Evolutionary conservation across 2,888 invertebrate species (phyloP).

Genomic region (Cataglyphis cursor): DNA sequence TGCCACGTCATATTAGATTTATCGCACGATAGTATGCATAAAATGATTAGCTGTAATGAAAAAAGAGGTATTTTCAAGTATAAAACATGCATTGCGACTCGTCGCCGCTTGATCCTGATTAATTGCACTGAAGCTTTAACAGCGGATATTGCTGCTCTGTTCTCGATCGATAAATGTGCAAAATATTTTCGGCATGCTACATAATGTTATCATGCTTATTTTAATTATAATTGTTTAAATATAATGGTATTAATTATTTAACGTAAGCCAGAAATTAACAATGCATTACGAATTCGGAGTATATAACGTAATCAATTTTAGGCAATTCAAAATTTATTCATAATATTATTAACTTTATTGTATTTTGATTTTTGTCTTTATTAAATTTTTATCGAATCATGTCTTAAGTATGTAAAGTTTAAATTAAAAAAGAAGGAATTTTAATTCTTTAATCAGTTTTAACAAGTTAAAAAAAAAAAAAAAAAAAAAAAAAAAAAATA

Average conservation of each 20-base stretch:
- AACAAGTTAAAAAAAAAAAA: too few relatives aligned
- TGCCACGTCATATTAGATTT: constrained; percentile 15
- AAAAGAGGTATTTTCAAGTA: neutral
- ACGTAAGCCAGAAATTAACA: constrained; percentile 20
- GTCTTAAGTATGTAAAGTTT: neutral
- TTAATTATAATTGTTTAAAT: constrained; percentile 38
- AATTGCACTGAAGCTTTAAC: constrained; percentile 32
- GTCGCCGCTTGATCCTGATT: constrained; percentile 27
- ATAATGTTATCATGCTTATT: constrained; percentile 20
- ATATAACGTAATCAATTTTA: constrained; percentile 12
- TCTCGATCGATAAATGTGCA: constrained; percentile 15
- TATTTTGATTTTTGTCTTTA: constrained; percentile 9
- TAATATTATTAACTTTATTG: neutral
- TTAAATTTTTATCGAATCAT: neutral
- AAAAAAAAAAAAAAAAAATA: too few relatives aligned
- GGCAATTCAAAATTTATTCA: neutral
- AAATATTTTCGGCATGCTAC: constrained; percentile 17
- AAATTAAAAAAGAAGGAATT: neutral
- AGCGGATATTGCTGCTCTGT: constrained; percentile 9
- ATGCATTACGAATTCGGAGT: constrained; percentile 19
- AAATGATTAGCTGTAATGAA: constrained; percentile 6
- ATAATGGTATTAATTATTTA: constrained; percentile 25
- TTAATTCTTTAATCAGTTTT: neutral
- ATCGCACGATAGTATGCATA: neutral
- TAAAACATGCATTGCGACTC: constrained; percentile 11